These are phyloP conservation scores for Parapristionchus giblindavisi DNA, from an alignment of 2,888 invertebrate species.

Conservation along the genomic window DNA sequence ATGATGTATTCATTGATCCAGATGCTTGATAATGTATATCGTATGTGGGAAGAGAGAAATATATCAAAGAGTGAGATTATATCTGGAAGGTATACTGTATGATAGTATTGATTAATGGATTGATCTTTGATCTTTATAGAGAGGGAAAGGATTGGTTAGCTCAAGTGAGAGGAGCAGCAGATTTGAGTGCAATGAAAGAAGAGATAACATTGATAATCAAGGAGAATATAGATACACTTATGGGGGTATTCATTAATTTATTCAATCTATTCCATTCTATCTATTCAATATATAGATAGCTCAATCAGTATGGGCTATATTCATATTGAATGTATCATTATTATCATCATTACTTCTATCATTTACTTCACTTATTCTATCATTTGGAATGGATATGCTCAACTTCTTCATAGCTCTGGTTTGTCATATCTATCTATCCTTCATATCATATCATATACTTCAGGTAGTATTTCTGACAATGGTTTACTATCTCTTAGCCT, in stretches of 20 bases:
- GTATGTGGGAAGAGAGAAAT: constrained; percentile 63
- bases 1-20: constrained; percentile 38
- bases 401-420: constrained; percentile 67
- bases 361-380: constrained; percentile 61
- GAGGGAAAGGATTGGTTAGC: constrained; percentile 50
- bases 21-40: constrained; percentile 68
- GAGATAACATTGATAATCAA: constrained; percentile 66
- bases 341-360: constrained; percentile 59
- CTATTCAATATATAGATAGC: constrained; percentile 61
- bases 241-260: constrained; percentile 62
- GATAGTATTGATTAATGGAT: too few species aligned
- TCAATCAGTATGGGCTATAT: constrained; percentile 63
- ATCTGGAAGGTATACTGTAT: too few species aligned
- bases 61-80: too few species aligned
- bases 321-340: constrained; percentile 62
- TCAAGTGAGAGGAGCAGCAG: constrained; percentile 62
- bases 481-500: constrained; percentile 90
- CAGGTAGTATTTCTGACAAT: constrained; percentile 96
- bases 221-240: constrained; percentile 69
- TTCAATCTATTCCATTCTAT: too few species aligned
- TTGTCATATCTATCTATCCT: background rate
- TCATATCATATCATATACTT: constrained; percentile 6
- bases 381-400: constrained; percentile 68
- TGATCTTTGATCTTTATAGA: too few species aligned
- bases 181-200: constrained; percentile 62